Evolutionary conservation across 2,888 invertebrate species (phyloP), one percentile per base, ranked within the genome.

Genomic region (Drosophila mimetica): DNA sequence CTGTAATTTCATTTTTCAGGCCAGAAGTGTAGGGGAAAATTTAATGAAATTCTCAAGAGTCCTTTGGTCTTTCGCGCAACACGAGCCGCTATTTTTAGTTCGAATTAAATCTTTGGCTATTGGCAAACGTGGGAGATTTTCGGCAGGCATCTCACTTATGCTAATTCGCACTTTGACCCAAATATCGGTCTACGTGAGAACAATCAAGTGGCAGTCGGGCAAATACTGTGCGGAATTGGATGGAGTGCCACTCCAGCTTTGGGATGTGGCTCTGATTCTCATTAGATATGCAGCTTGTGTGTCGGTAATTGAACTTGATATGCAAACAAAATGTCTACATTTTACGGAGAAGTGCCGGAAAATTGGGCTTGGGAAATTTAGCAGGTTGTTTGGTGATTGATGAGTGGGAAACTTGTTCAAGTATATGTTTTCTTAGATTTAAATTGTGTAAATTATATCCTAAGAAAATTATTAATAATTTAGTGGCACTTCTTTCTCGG

Each of bases 151-250:
- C 66, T 46, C 66, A 55, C 70, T 73, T 63, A 83, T 84, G 81
- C 84, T 83, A 83, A 83, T 86, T 80, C 65, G 44, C 65, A 73
- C 64, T 84, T 53, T 84, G 81, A 84, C 86, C 86, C 73, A 84
- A 77, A 84, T 86, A 70, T 46, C 51, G 67, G 50, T 46, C 70
- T 69, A 64, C 46, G 64, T 64, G 65, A 25, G 58, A 52, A 48
- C 54, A 47, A 61, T 50, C 54, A 51, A 39, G 60, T 46, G 36
- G 50, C 57, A 30, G 32, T 13, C 25, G 14, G 32, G 16, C 9
- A 30, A 11, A 20, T 9, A 8, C 25, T 9, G 32, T 32, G 25
- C 13, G 25, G 37, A 28, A 39, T 57, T 39, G 32, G 37, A 13
- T 30, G 22, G 39, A 59, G 47, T 54, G 54, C n/a, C 61, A 47